phyloP scores from a whole-genome alignment of 2,888 invertebrate genomes.

The Aphrophora alni region DNA sequence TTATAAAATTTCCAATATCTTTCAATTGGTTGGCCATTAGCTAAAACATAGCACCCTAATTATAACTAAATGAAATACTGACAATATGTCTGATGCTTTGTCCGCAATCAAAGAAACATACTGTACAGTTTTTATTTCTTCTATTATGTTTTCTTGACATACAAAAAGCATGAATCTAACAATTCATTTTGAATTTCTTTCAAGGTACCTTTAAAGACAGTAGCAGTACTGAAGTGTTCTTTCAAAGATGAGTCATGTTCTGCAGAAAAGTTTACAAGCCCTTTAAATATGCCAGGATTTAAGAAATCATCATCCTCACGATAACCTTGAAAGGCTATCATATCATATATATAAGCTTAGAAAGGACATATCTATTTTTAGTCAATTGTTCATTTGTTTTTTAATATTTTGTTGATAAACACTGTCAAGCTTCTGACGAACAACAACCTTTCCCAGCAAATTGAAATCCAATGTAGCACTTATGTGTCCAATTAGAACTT shows the following conservation, averaged over 20 bases:
- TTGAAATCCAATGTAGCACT: too few relatives aligned
- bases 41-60: too few relatives aligned
- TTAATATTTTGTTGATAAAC: constrained; percentile 2
- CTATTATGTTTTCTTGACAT: constrained; percentile 36
- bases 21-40: constrained; percentile 43
- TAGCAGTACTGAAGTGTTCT: constrained; percentile 8
- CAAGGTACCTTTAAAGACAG: constrained; percentile 29
- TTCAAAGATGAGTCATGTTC: constrained; percentile 15
- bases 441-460: too few relatives aligned
- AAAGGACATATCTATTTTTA: constrained; percentile 28
- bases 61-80: too few relatives aligned
- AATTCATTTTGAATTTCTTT: too few relatives aligned
- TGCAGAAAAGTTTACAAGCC: constrained; percentile 26
- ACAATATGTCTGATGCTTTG: too few relatives aligned
- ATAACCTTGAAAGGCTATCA: constrained; percentile 19
- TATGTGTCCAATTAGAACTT: too few relatives aligned
- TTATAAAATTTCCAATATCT: constrained; percentile 43
- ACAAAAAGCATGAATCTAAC: constrained; percentile 30
- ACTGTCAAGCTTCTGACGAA: too few relatives aligned
- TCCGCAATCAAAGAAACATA: too few relatives aligned
- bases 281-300: constrained; percentile 15
- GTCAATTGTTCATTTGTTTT: constrained; percentile 26
- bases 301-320: constrained; percentile 19
- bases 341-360: constrained; percentile 20
- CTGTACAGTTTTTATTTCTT: too few relatives aligned